phyloP scores from a whole-genome alignment of 2,888 invertebrate species.

The Lycocerus yunnanus region DNA sequence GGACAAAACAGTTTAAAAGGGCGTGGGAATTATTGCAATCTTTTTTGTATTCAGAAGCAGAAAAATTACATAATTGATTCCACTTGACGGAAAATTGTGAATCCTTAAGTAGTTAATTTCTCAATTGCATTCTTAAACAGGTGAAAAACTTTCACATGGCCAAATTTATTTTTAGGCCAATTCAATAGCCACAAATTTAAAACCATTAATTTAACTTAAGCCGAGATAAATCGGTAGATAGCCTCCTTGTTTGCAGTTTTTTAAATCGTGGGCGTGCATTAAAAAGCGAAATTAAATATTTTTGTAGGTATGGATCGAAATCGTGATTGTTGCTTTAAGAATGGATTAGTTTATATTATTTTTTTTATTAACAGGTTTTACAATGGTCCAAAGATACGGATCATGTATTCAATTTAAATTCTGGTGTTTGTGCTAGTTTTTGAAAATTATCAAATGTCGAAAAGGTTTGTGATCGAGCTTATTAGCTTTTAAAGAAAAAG shows the following conservation, averaged over 20 bases:
- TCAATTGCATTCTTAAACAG: neutral
- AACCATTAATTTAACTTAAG: constrained; percentile 7
- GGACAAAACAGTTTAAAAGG: neutral
- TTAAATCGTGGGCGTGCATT: constrained; percentile 4
- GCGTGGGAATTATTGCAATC: neutral
- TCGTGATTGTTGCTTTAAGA: neutral
- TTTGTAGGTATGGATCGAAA: constrained; percentile 1
- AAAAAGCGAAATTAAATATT: constrained; percentile 4
- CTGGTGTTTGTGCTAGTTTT: neutral
- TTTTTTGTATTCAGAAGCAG: neutral
- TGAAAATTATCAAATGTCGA: neutral
- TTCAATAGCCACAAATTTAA: constrained; percentile 6
- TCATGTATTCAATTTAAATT: neutral
- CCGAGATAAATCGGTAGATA: constrained; percentile 9
- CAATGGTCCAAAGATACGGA: neutral
- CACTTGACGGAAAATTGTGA: neutral
- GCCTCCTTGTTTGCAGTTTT: constrained; percentile 3
- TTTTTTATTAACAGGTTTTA: neutral
- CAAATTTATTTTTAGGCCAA: constrained; percentile 14
- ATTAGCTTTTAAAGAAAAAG: constrained; percentile 6
- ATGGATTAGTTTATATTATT: neutral
- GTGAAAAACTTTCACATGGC: constrained; percentile 11
- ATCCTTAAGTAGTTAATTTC: neutral
- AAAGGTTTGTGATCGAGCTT: neutral
- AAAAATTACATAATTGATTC: neutral